Base-by-base conservation (phyloP, 2,113 vertebrate genomes). In the Ammodramus savannarum region DNA sequence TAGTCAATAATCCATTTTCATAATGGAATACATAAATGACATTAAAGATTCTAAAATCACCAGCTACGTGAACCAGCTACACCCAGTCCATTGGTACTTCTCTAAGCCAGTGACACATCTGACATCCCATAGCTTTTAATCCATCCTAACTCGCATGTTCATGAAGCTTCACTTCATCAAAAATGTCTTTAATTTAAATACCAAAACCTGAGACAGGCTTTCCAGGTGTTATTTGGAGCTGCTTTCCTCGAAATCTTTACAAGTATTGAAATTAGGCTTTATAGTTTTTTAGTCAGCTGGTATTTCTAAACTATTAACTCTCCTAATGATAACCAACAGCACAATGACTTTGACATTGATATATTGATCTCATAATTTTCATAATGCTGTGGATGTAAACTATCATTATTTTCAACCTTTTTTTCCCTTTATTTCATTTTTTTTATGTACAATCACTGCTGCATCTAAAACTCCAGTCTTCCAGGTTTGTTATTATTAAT, bases 1-100 rank as follows among this genome's bases (percentile, higher is more conserved):
- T 59, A 87, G 94, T 92, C 95, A 95, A 95, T 96, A 95, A 92
- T 78, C 80, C 90, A 96, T 96, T 86, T 89, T 68, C 85, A 83
- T 95, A 95, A 93, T 93, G 90, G 86, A 81, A 87, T 71, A 75
- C 68, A 89, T 90, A 95, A 90, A 92, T 77, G 62, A 84, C 76
- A 78, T 90, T 95, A 84, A 90, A 94, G 51, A 88, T 41, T 51
- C 72, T 72, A 77, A 76, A 86, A 22, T 67, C 83, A 92, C 38
- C 72, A 84, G 68, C 39, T 43, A 41, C 23, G 59, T 43, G 83
- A 89, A 48, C 36, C 65, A 81, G 3, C 67, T 34, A 52, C 54
- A 17, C 54, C 38, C 66, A 76, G 55, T 49, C 76, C 83, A 75
- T 6, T 63, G 83, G 67, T 82, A 55, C 6, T 2, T 44, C 59